Conservation (phyloP, 2,888 invertebrate species). For the Caenorhabditis japonica region DNA sequence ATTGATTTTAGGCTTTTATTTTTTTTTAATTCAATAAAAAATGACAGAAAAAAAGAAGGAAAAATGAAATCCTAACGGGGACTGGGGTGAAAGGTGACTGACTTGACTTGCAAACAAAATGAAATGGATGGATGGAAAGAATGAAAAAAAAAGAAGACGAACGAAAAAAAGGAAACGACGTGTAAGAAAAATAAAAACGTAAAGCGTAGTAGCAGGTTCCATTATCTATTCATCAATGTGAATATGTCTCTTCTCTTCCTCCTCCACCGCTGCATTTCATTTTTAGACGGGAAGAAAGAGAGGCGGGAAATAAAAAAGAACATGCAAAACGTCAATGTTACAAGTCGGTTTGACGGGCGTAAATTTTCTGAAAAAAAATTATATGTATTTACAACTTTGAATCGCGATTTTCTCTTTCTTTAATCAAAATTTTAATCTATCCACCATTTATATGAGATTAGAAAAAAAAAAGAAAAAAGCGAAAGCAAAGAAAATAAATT, state of each 20-base stretch:
- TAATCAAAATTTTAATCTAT: too few relatives aligned
- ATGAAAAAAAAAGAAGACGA: conserved; percentile 7
- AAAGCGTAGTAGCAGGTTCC: conserved; percentile 41
- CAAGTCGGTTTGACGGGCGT: conserved; percentile 49
- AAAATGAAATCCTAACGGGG: too few relatives aligned
- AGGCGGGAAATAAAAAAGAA: conserved; percentile 7
- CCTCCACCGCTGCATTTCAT: too few relatives aligned
- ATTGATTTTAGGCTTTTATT: too few relatives aligned
- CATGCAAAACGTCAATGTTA: conserved; percentile 7
- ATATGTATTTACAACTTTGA: too few relatives aligned
- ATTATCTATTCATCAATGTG: conserved; percentile 53
- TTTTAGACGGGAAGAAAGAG: conserved; percentile 1
- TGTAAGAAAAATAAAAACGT: conserved; percentile 11
- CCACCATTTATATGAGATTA: too few relatives aligned
- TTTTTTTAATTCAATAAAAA: too few relatives aligned
- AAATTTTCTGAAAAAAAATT: conserved; percentile 43
- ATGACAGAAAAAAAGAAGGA: too few relatives aligned
- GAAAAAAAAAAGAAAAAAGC: neutral
- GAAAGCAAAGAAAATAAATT: neutral
- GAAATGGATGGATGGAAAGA: too few relatives aligned
- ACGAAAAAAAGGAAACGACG: conserved; percentile 3
- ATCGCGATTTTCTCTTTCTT: too few relatives aligned
- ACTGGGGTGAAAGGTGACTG: too few relatives aligned
- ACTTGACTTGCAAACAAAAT: too few relatives aligned
- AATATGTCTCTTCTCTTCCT: conserved; percentile 7